Base-by-base conservation (phyloP, 2,797 vertebrate genomes). In the Danio kyathit region DNA sequence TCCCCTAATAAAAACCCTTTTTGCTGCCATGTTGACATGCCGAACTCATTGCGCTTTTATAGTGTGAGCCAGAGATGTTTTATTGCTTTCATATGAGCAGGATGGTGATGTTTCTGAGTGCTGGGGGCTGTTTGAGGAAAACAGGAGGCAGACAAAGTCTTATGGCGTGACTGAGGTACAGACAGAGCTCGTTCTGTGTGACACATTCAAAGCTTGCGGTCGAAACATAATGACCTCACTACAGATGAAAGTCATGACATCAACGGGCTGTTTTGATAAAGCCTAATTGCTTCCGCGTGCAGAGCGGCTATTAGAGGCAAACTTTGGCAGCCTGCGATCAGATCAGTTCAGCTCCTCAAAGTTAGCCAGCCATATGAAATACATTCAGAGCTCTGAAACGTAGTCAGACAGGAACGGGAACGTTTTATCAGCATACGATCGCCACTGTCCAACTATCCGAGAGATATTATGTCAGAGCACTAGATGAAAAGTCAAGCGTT, bases 211-310 rank as follows among this genome's bases (percentile, higher is more conserved):
- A 89, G 87, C 86, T 81, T 86, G 75, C 76, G 81, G 82, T 88
- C 81, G 8, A 48, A 72, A 87, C 83, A 83, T 17, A 17, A 86
- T 91, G 83, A 91, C 89, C 90, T 88, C 87, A 89, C 48, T 66
- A 75, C 72, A 70, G 86, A 91, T 90, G 87, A 89, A 92, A 85
- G 81, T 60, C 59, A 76, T 90, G 89, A 93, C 90, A 90, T 93
- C 92, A 93, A 82, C 13, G 56, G 84, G 86, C 80, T 87, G 87
- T 89, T 93, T 89, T 87, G 87, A 92, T 92, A 88, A 91, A 88
- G 85, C 85, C 74, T 92, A 92, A 93, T 92, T 91, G 88, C 88
- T 92, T 90, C 91, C 88, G 81, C 88, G 88, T 87, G 83, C 88
- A 79, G 76, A 83, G 83, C 77, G 19, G 66, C 72, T 76, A 67